phyloP scores from a whole-genome alignment of 2,797 vertebrate genomes.

The Cottoperca gobio region DNA sequence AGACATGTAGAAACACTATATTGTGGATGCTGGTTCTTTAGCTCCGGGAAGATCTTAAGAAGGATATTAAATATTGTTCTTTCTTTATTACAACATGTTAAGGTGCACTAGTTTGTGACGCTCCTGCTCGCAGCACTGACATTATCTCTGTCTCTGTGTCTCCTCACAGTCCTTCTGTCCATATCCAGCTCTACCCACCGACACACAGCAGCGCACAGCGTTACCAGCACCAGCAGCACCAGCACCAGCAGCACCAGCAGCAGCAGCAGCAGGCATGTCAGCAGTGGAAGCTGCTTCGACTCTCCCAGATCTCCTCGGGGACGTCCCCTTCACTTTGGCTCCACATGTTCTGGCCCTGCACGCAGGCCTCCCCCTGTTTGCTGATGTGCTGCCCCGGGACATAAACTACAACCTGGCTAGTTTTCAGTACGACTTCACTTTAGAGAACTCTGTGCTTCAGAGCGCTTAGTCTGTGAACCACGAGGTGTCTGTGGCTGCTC shows the following conservation, averaged over 20 bases:
- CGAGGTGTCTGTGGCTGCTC: too few species aligned
- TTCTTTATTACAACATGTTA: too few species aligned
- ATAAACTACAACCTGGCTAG: conserved; percentile 88
- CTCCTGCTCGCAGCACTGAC: too few species aligned
- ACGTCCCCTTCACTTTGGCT: conserved; percentile 94
- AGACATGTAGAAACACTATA: too few species aligned
- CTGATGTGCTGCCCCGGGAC: conserved; percentile 86
- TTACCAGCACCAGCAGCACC: conserved; percentile 33
- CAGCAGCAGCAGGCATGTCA: conserved; percentile 40
- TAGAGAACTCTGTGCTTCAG: conserved; percentile 96
- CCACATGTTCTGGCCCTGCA: conserved; percentile 92
- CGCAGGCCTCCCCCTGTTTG: conserved; percentile 78
- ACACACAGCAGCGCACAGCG: conserved; percentile 18
- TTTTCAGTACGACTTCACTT: conserved; percentile 96
- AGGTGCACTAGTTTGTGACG: too few species aligned
- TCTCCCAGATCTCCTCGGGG: conserved; percentile 90
- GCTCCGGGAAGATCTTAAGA: not conserved
- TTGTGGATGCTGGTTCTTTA: not conserved
- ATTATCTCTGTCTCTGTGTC: not conserved
- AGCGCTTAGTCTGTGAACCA: conserved; percentile 80
- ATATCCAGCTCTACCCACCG: conserved; percentile 8
- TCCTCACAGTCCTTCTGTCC: conserved; percentile 49
- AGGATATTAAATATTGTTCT: too few species aligned
- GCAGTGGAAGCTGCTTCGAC: conserved; percentile 73
- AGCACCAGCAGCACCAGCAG: conserved; percentile 13